Evolutionary conservation across 2,888 invertebrate species (phyloP).

Genomic region (Eilema caniola): DNA sequence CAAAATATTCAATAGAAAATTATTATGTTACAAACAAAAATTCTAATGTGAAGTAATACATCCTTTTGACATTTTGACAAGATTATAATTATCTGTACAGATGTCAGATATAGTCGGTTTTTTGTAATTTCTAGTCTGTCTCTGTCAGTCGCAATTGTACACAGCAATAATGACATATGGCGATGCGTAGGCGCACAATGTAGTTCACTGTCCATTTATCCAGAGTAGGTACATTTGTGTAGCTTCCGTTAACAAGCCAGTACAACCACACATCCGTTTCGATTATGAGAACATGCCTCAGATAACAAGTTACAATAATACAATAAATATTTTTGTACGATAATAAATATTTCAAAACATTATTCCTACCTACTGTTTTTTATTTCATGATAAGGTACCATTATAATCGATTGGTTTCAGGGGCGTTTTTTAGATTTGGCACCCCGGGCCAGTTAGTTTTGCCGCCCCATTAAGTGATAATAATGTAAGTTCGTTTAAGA

Average conservation of each 20-base stretch:
- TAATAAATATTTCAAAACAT: constrained; percentile 14
- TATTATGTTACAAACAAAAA: background rate
- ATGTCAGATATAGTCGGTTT: background rate
- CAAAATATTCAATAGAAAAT: too few species aligned
- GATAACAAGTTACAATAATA: constrained; percentile 41
- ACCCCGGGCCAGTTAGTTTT: too few species aligned
- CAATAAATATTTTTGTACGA: constrained; percentile 29
- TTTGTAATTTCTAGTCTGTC: constrained; percentile 8
- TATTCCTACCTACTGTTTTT: background rate
- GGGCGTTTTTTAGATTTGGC: too few species aligned
- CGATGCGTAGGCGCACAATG: constrained; percentile 50
- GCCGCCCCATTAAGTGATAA: too few species aligned
- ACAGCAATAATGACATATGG: background rate
- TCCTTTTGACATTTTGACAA: constrained; percentile 5
- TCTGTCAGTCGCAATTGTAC: background rate
- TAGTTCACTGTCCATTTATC: constrained; percentile 81
- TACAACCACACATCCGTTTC: constrained; percentile 74
- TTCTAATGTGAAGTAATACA: background rate
- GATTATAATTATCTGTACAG: constrained; percentile 11
- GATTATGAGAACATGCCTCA: constrained; percentile 56
- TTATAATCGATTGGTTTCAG: background rate
- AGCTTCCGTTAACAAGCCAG: constrained; percentile 68
- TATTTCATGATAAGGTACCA: background rate
- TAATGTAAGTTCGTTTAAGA: too few species aligned
- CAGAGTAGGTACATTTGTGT: constrained; percentile 61